A percentile compares a stretch with the other conserved stretches of the same genome.
phyloP scores from a whole-genome alignment of 2,797 vertebrate genomes.

The Lacerta agilis region DNA sequence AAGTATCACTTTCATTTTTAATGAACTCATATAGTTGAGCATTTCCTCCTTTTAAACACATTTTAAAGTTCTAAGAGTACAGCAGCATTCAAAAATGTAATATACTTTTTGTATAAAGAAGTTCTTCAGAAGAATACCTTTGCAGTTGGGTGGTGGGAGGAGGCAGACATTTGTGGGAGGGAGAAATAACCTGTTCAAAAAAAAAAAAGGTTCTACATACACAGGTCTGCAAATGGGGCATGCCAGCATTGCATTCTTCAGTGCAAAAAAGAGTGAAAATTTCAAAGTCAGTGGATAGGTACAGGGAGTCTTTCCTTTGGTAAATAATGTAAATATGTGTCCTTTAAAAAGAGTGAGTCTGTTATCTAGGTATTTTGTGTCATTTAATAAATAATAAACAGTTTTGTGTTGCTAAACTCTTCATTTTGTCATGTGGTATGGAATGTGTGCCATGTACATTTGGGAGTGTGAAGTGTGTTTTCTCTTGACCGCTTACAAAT shows the following conservation, averaged over 20 bases:
- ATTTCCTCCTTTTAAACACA: conserved; percentile 65
- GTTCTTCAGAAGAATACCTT: conserved; percentile 69
- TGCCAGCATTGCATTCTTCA: conserved; percentile 67
- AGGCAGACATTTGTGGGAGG: neutral
- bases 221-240: conserved; percentile 70
- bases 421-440: conserved; percentile 45
- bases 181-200: conserved; percentile 59
- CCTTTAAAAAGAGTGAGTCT: conserved; percentile 80
- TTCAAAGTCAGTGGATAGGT: conserved; percentile 78
- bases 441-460: conserved; percentile 61
- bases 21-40: conserved; percentile 65
- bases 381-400: conserved; percentile 84
- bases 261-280: conserved; percentile 66
- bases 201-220: conserved; percentile 67
- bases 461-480: conserved; percentile 54
- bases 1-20: conserved; percentile 64
- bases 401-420: conserved; percentile 79
- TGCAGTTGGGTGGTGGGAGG: conserved; percentile 50
- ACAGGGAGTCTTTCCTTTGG: conserved; percentile 79
- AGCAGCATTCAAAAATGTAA: conserved; percentile 81
- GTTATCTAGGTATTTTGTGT: conserved; percentile 83
- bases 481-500: conserved; percentile 21
- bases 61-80: conserved; percentile 76
- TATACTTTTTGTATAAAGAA: conserved; percentile 75
- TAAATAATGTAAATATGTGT: conserved; percentile 85